Conservation (phyloP, 1,140 invertebrate genomes). For the Drosophila suzukii region DNA sequence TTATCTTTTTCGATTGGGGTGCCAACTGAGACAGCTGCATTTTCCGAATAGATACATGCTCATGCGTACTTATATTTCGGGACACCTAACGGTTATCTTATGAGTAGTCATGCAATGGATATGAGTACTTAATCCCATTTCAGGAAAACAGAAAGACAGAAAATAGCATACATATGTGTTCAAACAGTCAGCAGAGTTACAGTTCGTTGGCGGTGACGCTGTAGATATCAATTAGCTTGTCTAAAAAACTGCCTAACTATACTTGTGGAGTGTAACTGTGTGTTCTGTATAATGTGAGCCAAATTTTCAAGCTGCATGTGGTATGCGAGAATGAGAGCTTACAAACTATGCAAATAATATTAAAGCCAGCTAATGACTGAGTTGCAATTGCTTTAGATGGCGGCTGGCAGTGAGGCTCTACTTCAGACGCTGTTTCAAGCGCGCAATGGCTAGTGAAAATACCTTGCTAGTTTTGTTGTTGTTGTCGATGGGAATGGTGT, state of each 20-base stretch:
- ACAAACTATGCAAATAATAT: constrained; percentile 7
- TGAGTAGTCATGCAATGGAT: constrained; percentile 43
- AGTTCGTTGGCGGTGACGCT: constrained; percentile 8
- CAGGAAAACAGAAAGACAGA: constrained; percentile 5
- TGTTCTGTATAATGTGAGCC: constrained; percentile 28
- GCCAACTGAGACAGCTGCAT: constrained; percentile 6
- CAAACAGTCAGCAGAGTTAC: constrained; percentile 39
- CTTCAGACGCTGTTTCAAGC: background rate
- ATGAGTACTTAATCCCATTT: constrained; percentile 22
- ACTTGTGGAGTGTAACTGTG: constrained; percentile 4
- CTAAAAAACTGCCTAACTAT: background rate
- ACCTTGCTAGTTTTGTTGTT: constrained; percentile 63
- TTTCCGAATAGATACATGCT: constrained; percentile 33
- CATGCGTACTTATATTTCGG: constrained; percentile 30
- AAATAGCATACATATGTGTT: constrained; percentile 2
- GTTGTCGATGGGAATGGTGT: constrained; percentile 31
- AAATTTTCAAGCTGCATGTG: constrained; percentile 13
- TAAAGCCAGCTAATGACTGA: constrained; percentile 16
- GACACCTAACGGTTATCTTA: constrained; percentile 33
- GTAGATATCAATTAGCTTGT: background rate
- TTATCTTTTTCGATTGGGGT: constrained; percentile 12
- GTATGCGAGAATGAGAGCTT: constrained; percentile 21
- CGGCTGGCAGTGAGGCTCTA: background rate
- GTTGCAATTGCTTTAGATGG: background rate
- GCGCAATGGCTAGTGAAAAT: constrained; percentile 30